Evolutionary conservation across 64 coral and sea anemone genomes (phyloP).

Genomic region (Dendronephthya gigantea): DNA sequence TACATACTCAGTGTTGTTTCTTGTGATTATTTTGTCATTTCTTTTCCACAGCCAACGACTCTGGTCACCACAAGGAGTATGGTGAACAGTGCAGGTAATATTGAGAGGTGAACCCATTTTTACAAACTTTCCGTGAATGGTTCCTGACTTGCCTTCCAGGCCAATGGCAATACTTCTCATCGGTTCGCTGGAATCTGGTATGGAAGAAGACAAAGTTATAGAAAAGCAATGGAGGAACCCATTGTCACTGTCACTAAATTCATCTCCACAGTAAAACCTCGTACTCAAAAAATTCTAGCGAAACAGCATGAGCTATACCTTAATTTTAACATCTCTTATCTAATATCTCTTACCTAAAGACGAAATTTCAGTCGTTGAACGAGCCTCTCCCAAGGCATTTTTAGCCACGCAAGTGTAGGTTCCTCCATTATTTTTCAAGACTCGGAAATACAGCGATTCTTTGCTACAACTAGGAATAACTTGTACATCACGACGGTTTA

Average conservation of each 20-base stretch:
- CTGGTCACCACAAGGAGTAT: not conserved
- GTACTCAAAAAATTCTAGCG: not conserved
- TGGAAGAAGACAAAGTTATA: not conserved
- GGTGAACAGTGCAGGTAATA: not conserved
- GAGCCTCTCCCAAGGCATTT: not conserved
- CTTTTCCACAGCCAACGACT: not conserved
- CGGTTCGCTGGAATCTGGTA: not conserved
- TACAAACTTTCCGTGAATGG: not conserved
- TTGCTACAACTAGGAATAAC: not conserved
- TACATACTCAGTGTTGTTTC: not conserved
- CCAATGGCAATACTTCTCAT: not conserved
- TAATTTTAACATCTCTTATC: not conserved
- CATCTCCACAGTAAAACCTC: not conserved
- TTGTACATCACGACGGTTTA: not conserved
- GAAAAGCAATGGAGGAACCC: no score
- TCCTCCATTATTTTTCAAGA: not conserved
- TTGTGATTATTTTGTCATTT: not conserved
- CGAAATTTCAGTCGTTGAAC: not conserved
- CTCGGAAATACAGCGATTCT: not conserved
- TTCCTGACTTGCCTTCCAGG: not conserved
- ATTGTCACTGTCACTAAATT: no score
- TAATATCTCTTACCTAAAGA: not conserved
- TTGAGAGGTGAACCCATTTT: not conserved
- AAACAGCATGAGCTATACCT: not conserved
- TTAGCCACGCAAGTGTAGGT: not conserved